Base-by-base conservation (phyloP, 2,113 vertebrate genomes). In the Chrysochloris asiatica region DNA sequence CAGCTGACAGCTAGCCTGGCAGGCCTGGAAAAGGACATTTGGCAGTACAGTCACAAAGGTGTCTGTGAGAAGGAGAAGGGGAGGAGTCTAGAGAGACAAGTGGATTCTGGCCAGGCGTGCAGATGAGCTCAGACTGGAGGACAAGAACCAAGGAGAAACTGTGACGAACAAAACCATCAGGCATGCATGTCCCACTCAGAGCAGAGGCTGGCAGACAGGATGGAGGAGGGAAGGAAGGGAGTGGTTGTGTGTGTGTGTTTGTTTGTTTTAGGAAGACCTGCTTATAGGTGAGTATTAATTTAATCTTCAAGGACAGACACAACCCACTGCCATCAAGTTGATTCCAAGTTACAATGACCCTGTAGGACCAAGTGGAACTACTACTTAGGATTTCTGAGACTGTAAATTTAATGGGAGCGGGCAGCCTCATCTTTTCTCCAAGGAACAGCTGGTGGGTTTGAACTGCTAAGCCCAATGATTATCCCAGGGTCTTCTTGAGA, bases 111-210 rank as follows among this genome's bases (percentile, higher is more conserved):
- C 28, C 17, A 67, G 47, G 79, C 79, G 1, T 38, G 71, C 36
- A 4, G 93, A 83, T 75, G 90, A 94, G 88, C 88, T 82, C 77
- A 52, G 77, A 3, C 24, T 3, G 16, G 38, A 38, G 79, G 89
- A 56, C 92, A 59, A 79, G 91, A 86, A 72, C 2, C 80, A 93
- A 92, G 93, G 83, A 72, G 2, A 52, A 2, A 10, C 9, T 0
- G 50, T 59, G 72, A 47, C 2, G 92, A 82, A 67, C 2, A 81
- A 83, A 67, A 24, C 56, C n/a, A n/a, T n/a, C n/a, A 0, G 1
- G 73, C 63, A 12, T 0, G 1, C 54, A 75, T 33, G 3, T 28
- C 33, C 78, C 8, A 0, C 79, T 0, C 1, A 21, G 67, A 54
- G 72, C 89, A 2, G 47, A 50, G 88, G 71, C 95, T 76, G 22